Percentiles rank a stretch among this genome's conserved stretches.
Conservation (phyloP, 2,113 vertebrate species). For the Serilophus lunatus region DNA sequence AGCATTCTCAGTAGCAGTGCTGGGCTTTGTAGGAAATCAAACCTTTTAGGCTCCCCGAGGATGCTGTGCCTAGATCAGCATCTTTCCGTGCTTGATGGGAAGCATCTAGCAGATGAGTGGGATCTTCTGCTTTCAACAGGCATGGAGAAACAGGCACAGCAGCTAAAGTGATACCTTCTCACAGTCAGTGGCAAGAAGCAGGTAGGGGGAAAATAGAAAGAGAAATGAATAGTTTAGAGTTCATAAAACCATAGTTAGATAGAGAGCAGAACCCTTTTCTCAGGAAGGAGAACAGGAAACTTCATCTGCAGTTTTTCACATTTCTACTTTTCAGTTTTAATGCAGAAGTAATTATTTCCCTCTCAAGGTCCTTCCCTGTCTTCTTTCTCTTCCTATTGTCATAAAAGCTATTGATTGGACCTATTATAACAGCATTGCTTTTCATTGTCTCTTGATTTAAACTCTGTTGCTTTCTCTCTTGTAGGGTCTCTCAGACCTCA, state of each 20-base stretch:
- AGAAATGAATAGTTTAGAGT: too few relatives aligned
- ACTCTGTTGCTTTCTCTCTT: neutral
- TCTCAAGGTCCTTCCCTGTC: neutral
- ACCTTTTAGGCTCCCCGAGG: neutral
- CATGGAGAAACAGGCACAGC: neutral
- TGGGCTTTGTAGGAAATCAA: neutral
- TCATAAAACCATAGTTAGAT: too few relatives aligned
- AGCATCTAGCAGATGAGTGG: neutral
- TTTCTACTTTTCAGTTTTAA: neutral
- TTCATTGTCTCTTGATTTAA: neutral
- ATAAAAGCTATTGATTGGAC: neutral
- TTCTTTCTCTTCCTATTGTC: neutral
- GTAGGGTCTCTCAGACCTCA: neutral
- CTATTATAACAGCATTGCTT: neutral
- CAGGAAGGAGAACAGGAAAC: too few relatives aligned
- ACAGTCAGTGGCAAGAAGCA: neutral
- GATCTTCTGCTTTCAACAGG: neutral
- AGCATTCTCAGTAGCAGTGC: neutral
- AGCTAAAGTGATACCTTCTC: neutral
- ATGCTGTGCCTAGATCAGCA: neutral
- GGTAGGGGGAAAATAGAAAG: neutral
- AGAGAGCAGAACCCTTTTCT: too few relatives aligned
- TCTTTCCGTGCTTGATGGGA: neutral
- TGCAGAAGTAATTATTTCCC: neutral
- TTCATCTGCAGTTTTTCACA: too few relatives aligned